Conservation (phyloP, 2,113 vertebrate genomes). For the Antennarius striatus region DNA sequence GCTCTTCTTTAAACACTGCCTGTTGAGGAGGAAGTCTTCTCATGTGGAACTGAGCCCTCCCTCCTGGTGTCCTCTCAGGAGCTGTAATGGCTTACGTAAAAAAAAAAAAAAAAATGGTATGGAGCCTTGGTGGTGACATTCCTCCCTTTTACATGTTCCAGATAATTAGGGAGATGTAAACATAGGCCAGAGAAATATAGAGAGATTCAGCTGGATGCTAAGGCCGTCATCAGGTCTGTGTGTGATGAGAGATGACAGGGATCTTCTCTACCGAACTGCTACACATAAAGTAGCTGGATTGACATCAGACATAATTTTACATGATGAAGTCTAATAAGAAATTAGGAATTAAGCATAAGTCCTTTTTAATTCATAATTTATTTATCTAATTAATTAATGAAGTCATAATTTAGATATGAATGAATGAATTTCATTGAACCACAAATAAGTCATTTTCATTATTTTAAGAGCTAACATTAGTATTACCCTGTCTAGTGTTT, state of each 20-base stretch:
- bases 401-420: too few relatives aligned
- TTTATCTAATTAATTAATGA: too few relatives aligned
- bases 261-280: conserved; percentile 49
- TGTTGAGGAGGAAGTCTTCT: conserved; percentile 75
- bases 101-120: conserved; percentile 48
- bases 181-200: conserved; percentile 4
- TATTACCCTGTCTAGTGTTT: background rate
- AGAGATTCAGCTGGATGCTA: conserved; percentile 65
- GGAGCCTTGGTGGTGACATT: conserved; percentile 53
- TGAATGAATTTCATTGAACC: too few relatives aligned
- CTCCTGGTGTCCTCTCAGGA: conserved; percentile 41
- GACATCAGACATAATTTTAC: conserved; percentile 45
- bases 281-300: conserved; percentile 50
- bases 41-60: conserved; percentile 72
- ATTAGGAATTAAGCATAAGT: background rate
- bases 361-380: too few relatives aligned
- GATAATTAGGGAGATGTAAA: background rate
- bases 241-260: conserved; percentile 47
- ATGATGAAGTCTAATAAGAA: conserved; percentile 8
- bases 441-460: conserved; percentile 17
- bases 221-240: conserved; percentile 53
- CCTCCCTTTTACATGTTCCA: conserved; percentile 47
- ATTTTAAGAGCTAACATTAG: background rate
- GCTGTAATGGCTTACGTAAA: conserved; percentile 65
- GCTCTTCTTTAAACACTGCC: conserved; percentile 77